phyloP scores from a whole-genome alignment of 2,797 vertebrate species.

The Esox masquinongy region DNA sequence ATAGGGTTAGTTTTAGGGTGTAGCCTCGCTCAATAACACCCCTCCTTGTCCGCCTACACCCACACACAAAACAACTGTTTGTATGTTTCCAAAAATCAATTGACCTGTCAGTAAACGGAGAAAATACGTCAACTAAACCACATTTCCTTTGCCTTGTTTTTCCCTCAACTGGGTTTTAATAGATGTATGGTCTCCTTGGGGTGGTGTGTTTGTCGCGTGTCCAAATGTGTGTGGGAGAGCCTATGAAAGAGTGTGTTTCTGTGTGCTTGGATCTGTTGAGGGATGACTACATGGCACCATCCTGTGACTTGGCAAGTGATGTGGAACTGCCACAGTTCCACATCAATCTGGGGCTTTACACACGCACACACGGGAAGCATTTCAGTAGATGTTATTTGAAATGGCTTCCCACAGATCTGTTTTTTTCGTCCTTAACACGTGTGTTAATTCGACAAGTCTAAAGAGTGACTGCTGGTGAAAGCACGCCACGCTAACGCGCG shows the following conservation, averaged over 20 bases:
- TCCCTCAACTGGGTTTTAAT: background rate
- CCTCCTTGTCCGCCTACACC: background rate
- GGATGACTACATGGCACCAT: background rate
- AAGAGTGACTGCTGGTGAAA: no score
- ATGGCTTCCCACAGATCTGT: background rate
- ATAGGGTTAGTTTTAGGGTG: background rate
- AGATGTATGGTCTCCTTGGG: background rate
- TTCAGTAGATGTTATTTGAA: background rate
- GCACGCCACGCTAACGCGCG: no score
- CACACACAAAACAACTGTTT: slow-evolving; percentile 66
- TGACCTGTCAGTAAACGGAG: slow-evolving; percentile 80
- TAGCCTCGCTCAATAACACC: background rate
- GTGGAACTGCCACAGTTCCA: background rate
- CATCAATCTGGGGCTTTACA: background rate
- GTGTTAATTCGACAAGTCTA: background rate
- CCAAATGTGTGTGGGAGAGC: background rate
- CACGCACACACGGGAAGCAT: background rate
- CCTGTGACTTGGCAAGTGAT: background rate
- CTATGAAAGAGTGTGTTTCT: background rate
- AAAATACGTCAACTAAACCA: slow-evolving; percentile 60
- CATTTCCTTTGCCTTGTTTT: slow-evolving; percentile 20
- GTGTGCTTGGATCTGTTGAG: background rate
- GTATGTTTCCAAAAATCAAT: slow-evolving; percentile 86
- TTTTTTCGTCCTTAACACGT: background rate
- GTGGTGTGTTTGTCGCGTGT: background rate